Evolutionary conservation across 2,797 vertebrate species (phyloP).

Genomic region (Paratrypauchen microcephalus): DNA sequence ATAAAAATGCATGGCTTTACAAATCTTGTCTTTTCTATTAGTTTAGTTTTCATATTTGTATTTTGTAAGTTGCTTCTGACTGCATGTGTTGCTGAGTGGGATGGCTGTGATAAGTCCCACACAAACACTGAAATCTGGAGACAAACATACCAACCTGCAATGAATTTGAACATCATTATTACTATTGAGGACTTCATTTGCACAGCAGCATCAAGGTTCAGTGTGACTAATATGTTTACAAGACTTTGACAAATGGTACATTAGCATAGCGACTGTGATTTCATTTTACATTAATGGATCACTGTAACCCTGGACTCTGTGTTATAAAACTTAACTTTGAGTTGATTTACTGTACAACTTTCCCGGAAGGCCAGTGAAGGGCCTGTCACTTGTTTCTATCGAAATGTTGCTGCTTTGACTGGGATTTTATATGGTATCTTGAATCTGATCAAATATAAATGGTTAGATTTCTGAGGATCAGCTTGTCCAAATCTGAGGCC

Average conservation of each 20-base stretch:
- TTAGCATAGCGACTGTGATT: conserved; percentile 4
- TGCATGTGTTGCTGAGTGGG: not conserved
- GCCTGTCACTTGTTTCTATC: too few species aligned
- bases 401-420: too few species aligned
- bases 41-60: not conserved
- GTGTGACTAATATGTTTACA: not conserved
- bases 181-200: not conserved
- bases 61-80: not conserved
- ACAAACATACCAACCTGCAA: not conserved
- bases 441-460: too few species aligned
- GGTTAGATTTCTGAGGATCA: too few species aligned
- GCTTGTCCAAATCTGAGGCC: too few species aligned
- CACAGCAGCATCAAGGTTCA: not conserved
- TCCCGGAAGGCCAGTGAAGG: too few species aligned
- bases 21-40: not conserved
- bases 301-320: not conserved
- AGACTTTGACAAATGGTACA: not conserved
- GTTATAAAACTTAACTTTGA: too few species aligned
- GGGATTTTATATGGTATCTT: too few species aligned
- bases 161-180: not conserved
- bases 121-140: not conserved
- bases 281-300: not conserved
- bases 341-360: too few species aligned
- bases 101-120: not conserved
- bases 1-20: not conserved